Conservation (phyloP, 2,113 vertebrate species). For the Clarias magur region DNA sequence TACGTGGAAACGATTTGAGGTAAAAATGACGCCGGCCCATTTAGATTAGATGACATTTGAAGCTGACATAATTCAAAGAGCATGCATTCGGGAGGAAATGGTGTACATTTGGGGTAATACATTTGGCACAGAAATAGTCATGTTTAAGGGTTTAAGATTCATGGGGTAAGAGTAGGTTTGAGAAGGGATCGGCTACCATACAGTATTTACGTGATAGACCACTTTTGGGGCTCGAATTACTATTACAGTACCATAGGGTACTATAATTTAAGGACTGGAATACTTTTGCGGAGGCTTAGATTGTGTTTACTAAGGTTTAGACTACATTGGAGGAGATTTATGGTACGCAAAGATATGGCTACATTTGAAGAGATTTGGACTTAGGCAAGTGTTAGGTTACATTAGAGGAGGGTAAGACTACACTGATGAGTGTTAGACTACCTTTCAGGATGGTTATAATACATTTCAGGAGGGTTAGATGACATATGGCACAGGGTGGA, state of each 20-base stretch:
- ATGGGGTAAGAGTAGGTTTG: not conserved
- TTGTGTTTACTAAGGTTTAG: not conserved
- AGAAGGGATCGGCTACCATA: not conserved
- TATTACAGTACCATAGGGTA: too few relatives aligned
- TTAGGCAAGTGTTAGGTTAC: too few relatives aligned
- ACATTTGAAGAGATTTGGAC: not conserved
- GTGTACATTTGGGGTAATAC: not conserved
- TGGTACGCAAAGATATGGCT: not conserved
- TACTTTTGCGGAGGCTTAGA: not conserved
- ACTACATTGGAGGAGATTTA: not conserved
- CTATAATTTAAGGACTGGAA: not conserved
- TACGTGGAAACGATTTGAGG: not conserved
- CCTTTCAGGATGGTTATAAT: not conserved
- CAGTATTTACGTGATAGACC: too few relatives aligned
- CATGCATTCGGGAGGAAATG: not conserved
- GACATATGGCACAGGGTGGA: not conserved
- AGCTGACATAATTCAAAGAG: not conserved
- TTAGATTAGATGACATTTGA: not conserved
- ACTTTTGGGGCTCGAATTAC: too few relatives aligned
- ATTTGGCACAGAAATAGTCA: not conserved
- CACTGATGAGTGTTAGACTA: not conserved
- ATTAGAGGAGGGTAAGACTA: not conserved
- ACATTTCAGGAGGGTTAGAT: not conserved
- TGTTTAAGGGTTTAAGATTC: not conserved
- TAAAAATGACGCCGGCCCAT: not conserved